Evolutionary conservation across 2,888 invertebrate genomes (phyloP).

Genomic region (Drosophila acutilabella): DNA sequence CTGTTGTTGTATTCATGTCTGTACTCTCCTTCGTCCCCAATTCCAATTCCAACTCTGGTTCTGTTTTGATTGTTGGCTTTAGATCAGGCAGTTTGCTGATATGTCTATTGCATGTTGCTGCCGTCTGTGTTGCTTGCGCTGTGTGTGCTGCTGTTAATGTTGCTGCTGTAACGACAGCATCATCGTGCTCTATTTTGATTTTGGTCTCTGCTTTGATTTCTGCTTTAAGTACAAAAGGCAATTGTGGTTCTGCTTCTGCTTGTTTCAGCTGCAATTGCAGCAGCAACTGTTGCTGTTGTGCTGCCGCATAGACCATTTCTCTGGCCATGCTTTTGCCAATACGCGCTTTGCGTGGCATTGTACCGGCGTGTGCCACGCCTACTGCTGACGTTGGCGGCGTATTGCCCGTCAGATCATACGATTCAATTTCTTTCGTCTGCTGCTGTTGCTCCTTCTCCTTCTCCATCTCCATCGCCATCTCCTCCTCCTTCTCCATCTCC

Average conservation of each 20-base stretch:
- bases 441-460: slow-evolving; percentile 66
- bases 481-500: not conserved
- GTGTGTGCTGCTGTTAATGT: slow-evolving; percentile 21
- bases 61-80: slow-evolving; percentile 83
- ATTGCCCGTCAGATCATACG: slow-evolving; percentile 86
- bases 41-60: slow-evolving; percentile 66
- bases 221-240: slow-evolving; percentile 81
- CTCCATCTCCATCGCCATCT: slow-evolving; percentile 39
- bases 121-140: slow-evolving; percentile 16
- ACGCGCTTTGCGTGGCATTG: slow-evolving; percentile 86
- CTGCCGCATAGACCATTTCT: slow-evolving; percentile 85
- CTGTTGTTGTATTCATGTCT: not conserved
- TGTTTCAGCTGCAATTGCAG: slow-evolving; percentile 26
- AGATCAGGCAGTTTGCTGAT: slow-evolving; percentile 73
- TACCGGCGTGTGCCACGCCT: slow-evolving; percentile 13
- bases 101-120: slow-evolving; percentile 62
- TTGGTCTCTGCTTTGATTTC: slow-evolving; percentile 84
- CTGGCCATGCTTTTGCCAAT: slow-evolving; percentile 90
- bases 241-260: slow-evolving; percentile 55
- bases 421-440: slow-evolving; percentile 65
- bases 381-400: slow-evolving; percentile 86
- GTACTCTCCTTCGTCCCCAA: not conserved
- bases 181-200: slow-evolving; percentile 84
- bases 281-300: slow-evolving; percentile 50
- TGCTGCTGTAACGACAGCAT: slow-evolving; percentile 36